Conservation (phyloP, 2,113 vertebrate species). For the Galeopterus variegatus region DNA sequence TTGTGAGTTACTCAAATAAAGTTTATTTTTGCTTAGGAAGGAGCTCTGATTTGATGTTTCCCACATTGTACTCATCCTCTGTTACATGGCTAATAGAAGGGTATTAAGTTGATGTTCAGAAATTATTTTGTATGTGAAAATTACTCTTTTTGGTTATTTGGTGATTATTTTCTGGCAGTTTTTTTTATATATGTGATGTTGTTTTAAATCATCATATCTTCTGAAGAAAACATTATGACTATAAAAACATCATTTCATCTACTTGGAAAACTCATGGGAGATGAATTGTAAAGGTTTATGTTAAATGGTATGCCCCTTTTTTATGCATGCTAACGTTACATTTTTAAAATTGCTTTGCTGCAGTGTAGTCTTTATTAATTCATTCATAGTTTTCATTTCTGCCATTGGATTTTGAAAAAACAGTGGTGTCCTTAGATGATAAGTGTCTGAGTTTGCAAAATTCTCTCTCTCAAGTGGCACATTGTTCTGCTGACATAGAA, state of each 20-base stretch:
- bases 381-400: slow-evolving; percentile 52
- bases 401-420: slow-evolving; percentile 54
- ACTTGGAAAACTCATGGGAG: slow-evolving; percentile 34
- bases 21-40: not conserved
- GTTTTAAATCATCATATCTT: slow-evolving; percentile 66
- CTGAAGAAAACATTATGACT: slow-evolving; percentile 42
- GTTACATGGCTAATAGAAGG: not conserved
- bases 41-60: not conserved
- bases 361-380: slow-evolving; percentile 36
- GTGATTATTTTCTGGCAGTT: slow-evolving; percentile 39
- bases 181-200: not conserved
- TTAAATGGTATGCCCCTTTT: slow-evolving; percentile 20
- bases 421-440: slow-evolving; percentile 21
- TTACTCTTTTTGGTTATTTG: not conserved
- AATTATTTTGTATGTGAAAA: slow-evolving; percentile 28
- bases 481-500: slow-evolving; percentile 10
- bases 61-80: not conserved
- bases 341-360: slow-evolving; percentile 36
- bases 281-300: slow-evolving; percentile 49
- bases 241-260: slow-evolving; percentile 62
- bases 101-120: not conserved
- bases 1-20: not conserved
- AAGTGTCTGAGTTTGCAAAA: slow-evolving; percentile 62
- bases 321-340: not conserved
- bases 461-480: slow-evolving; percentile 4